phyloP scores from a whole-genome alignment of 2,113 vertebrate species.

The Phyllostomus hastatus region DNA sequence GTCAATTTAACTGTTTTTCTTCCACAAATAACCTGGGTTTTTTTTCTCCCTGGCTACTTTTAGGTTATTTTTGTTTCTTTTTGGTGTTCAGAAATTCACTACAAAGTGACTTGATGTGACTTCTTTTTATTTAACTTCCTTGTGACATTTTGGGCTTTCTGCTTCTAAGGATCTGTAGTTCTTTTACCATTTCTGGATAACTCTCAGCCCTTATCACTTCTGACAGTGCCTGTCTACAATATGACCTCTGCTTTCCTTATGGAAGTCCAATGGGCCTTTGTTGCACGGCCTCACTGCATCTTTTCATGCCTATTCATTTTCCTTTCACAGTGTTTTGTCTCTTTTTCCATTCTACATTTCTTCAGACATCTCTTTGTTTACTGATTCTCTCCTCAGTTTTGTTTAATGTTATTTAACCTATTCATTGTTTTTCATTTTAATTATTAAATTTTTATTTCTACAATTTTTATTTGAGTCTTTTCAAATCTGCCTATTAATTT shows the following conservation, averaged over 20 bases:
- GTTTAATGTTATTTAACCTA: not conserved
- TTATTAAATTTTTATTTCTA: not conserved
- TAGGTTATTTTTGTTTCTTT: not conserved
- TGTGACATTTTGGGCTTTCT: not conserved
- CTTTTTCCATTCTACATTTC: not conserved
- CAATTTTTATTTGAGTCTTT: constrained; percentile 1
- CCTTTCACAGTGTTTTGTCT: not conserved
- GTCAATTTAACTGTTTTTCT: not conserved
- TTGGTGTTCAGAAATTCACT: not conserved
- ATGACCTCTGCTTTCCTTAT: not conserved
- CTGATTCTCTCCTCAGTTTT: constrained; percentile 33
- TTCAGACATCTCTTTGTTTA: not conserved
- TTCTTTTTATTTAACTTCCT: not conserved
- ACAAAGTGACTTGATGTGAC: not conserved
- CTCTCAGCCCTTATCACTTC: not conserved
- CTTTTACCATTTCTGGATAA: not conserved
- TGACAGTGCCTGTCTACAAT: not conserved
- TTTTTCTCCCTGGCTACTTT: not conserved
- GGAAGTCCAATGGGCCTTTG: not conserved
- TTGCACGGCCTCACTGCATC: not conserved
- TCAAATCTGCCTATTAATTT: not conserved
- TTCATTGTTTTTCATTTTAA: not conserved
- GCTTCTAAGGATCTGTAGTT: not conserved
- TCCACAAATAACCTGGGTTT: not conserved
- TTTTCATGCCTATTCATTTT: not conserved